Conservation (phyloP, 92 coral and sea anemone genomes). For the Montipora capitata region DNA sequence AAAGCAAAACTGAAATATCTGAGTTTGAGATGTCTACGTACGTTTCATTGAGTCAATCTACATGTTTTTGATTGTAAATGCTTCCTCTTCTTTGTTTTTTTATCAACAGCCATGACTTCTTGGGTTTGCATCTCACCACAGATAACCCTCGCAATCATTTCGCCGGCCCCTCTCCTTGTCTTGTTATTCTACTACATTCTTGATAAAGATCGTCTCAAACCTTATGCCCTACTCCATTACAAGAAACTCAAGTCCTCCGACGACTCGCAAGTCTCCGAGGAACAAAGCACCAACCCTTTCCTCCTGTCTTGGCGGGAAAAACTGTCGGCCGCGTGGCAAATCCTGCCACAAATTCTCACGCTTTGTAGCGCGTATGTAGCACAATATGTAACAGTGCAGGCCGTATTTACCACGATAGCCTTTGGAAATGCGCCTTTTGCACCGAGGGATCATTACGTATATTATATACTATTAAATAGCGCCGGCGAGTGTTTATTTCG, state of each 20-base stretch:
- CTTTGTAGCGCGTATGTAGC: conserved; percentile 78
- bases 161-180: conserved; percentile 71
- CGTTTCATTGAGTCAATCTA: too few relatives aligned
- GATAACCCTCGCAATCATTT: conserved; percentile 71
- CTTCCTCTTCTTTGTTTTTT: neutral
- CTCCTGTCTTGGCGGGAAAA: conserved; percentile 85
- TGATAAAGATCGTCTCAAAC: conserved; percentile 87
- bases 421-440: conserved; percentile 75
- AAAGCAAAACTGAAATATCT: too few relatives aligned
- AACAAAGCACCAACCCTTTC: conserved; percentile 24
- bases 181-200: conserved; percentile 82
- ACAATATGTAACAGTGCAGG: conserved; percentile 82
- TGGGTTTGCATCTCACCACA: conserved; percentile 87
- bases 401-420: conserved; percentile 87
- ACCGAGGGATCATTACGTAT: conserved; percentile 86
- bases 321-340: conserved; percentile 69
- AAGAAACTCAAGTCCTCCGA: conserved; percentile 47
- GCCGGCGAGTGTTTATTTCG: conserved; percentile 84
- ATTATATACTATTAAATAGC: conserved; percentile 79
- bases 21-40: too few relatives aligned
- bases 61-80: too few relatives aligned
- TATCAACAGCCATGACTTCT: conserved; percentile 82
- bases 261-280: conserved; percentile 45
- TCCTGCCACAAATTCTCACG: conserved; percentile 75
- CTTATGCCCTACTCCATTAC: conserved; percentile 78